Base-by-base conservation (phyloP, 2,113 vertebrate species). In the Ia io region DNA sequence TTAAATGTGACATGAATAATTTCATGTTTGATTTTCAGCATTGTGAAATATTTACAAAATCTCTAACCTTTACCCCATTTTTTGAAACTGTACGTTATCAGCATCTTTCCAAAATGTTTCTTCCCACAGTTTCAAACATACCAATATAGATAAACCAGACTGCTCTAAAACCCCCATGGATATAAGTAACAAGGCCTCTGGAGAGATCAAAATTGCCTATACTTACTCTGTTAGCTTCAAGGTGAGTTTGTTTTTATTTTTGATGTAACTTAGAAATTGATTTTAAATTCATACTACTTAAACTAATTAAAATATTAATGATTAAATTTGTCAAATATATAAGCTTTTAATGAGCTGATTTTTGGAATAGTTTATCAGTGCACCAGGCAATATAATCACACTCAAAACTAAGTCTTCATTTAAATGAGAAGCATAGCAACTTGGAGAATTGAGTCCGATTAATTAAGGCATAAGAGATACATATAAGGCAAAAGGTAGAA, bases 131-230 rank as follows among this genome's bases (percentile, higher is more conserved):
- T 98, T 99, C 96, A 99, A 99, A 97, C 99, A 99, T 35, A 91
- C 97, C 32, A 98, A 99, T 92, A 92, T 95, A 94, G 98, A 98
- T 1, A 98, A 98, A 11, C 98, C 97, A 4, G 98, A 96, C 4
- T 99, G 99, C 98, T 98, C 99, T 0, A 98, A 98, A 32, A 40
- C 63, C 69, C 99, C 99, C 32, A 99, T 99, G 99, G 99, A 99
- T 94, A 98, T 99, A 87, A 99, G 98, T 86, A 99, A 98, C 67
- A 98, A 98, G 23, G 98, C 99, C 93, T 98, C 95, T 0, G 98
- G 96, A 83, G 98, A 98, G 87, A 69, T 99, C 74, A 98, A 98
- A 90, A 97, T 99, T 95, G 96, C 98, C 56, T 99, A 99, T 96
- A 99, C 99, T 5, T 99, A 99, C 86, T 99, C 99, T 5, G 97